Base-by-base conservation (phyloP, 53 echinoderm and acorn worm species). In the Crossaster papposus region DNA sequence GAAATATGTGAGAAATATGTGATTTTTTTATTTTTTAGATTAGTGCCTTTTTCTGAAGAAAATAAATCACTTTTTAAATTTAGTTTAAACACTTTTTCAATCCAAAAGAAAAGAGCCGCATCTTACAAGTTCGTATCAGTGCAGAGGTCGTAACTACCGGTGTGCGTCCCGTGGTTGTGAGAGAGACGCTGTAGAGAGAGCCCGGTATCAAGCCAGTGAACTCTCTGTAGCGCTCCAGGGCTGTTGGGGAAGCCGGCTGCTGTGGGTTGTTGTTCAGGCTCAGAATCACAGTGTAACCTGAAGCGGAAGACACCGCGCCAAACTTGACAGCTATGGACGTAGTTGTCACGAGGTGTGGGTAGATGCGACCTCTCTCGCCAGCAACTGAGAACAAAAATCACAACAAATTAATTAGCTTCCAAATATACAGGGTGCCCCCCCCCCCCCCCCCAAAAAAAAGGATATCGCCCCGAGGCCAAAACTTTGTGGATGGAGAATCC, bases 41-140 rank as follows among this genome's bases (percentile, higher is more conserved):
- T 23, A 38, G 38, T 38, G 38, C 38, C 7, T 2, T 7, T 38
- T 38, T 7, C 3, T 2, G 38, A 38, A 38, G 7, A 38, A 38
- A 38, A 7, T 2, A 38, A 38, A 38, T n/a, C n/a, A n/a, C n/a
- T n/a, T n/a, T n/a, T n/a, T n/a, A n/a, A n/a, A n/a, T n/a, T n/a
- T n/a, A n/a, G n/a, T n/a, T n/a, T n/a, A n/a, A 7, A 38, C 38
- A 38, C 38, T 7, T 7, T 38, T 38, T 38, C 38, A 2, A 38
- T 4, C 7, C 7, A 38, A 38, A 38, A 38, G 7, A 38, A 38
- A 38, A 38, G 38, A 38, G 58, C 58, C 58, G 17, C 17, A 44
- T 58, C 87, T 87, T 87, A 87, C 87, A 58, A 14, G 87, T 87
- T 54, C 87, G 32, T 58, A 87, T 87, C 87, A 36, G 63, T 33